These are phyloP conservation scores for Phymatocera aterrima DNA, from an alignment of 2,888 invertebrate species.

Conservation along the genomic window DNA sequence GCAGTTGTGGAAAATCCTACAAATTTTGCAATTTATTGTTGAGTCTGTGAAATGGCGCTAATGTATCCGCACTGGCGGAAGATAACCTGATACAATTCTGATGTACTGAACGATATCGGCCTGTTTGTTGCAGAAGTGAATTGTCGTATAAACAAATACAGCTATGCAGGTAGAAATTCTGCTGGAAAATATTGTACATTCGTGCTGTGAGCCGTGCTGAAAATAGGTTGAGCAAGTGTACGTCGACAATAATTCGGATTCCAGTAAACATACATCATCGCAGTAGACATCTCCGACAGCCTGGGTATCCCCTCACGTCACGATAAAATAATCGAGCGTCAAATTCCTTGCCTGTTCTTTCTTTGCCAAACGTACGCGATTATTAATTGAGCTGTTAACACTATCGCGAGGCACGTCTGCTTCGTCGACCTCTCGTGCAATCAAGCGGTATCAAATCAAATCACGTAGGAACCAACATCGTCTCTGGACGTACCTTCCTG, in stretches of 20 bases:
- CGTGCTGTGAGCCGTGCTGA: background rate
- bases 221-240: background rate
- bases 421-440: constrained; percentile 16
- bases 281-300: background rate
- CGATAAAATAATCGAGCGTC: background rate
- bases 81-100: background rate
- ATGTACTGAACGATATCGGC: background rate
- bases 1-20: background rate
- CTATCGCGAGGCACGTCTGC: constrained; percentile 18
- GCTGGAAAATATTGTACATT: background rate
- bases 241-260: background rate
- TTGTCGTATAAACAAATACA: background rate
- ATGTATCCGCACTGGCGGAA: background rate
- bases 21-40: too few species aligned
- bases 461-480: constrained; percentile 33
- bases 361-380: background rate
- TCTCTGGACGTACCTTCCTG: background rate
- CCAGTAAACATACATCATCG: background rate
- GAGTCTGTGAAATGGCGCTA: background rate
- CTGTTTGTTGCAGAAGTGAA: background rate
- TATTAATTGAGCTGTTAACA: constrained; percentile 8
- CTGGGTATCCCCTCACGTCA: background rate
- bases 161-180: background rate
- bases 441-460: background rate
- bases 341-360: background rate